These are phyloP conservation scores for Aelia acuminata DNA, from an alignment of 2,888 invertebrate genomes.

Conservation along the genomic window DNA sequence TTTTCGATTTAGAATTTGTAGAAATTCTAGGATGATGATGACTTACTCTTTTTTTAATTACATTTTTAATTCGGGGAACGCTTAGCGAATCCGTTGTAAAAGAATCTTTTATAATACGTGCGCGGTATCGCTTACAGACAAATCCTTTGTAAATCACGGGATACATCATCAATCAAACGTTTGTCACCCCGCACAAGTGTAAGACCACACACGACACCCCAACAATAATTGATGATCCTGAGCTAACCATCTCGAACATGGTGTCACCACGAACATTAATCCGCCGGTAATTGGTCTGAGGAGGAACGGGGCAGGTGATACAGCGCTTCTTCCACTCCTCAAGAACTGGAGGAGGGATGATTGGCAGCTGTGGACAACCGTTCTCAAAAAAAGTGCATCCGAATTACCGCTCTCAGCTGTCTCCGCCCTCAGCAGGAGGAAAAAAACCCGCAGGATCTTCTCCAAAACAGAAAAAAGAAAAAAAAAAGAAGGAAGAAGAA, in stretches of 20 bases:
- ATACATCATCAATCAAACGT: background rate
- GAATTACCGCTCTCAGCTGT: conserved; percentile 36
- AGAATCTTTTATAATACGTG: background rate
- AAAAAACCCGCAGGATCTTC: conserved; percentile 3
- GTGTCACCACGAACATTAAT: conserved; percentile 22
- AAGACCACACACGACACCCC: conserved; percentile 27
- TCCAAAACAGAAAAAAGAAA: background rate
- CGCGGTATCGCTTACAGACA: background rate
- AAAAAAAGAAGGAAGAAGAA: conserved; percentile 13
- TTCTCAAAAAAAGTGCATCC: background rate
- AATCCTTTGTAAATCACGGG: background rate
- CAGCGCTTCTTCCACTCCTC: background rate
- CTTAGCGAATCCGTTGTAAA: too few relatives aligned
- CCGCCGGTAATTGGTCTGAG: background rate
- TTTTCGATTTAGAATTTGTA: too few relatives aligned
- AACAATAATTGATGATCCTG: background rate
- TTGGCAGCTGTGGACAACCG: conserved; percentile 11
- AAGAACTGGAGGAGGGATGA: background rate
- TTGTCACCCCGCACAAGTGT: background rate
- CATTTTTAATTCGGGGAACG: too few relatives aligned
- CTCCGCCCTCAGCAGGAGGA: conserved; percentile 20
- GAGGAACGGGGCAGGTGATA: background rate
- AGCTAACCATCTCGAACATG: background rate
- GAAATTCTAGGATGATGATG: too few relatives aligned
- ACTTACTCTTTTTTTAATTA: too few relatives aligned